These are phyloP conservation scores for Rhinopithecus roxellana DNA, from an alignment of 2,113 vertebrate species.

Conservation along the genomic window DNA sequence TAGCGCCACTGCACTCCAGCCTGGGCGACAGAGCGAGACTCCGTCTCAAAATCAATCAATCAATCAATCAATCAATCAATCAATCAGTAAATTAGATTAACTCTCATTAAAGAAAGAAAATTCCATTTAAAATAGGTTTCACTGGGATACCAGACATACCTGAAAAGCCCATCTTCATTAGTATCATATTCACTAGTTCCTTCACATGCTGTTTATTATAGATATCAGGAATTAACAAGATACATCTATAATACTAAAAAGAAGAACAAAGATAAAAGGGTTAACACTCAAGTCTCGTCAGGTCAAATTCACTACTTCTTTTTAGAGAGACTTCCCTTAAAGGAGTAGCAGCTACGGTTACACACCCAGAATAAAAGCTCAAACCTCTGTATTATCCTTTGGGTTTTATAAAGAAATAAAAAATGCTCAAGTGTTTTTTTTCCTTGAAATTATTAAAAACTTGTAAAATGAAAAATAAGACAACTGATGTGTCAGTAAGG, in stretches of 20 bases:
- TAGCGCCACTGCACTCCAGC: too few species aligned
- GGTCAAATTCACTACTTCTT: background rate
- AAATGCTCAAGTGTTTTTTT: background rate
- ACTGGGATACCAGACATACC: slow-evolving; percentile 83
- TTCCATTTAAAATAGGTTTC: background rate
- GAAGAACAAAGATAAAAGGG: background rate
- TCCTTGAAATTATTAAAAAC: background rate
- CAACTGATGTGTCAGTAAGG: background rate
- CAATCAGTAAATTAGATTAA: background rate
- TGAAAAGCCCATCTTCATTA: slow-evolving; percentile 97
- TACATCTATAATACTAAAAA: slow-evolving; percentile 97
- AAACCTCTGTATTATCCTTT: background rate
- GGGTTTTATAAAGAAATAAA: background rate
- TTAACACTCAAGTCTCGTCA: background rate
- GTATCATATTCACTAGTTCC: slow-evolving; percentile 95
- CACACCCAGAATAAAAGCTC: background rate
- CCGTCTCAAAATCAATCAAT: too few species aligned
- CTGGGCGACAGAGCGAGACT: too few species aligned
- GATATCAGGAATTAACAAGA: slow-evolving; percentile 96
- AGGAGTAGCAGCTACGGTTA: background rate
- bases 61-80: background rate
- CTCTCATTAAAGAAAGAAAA: background rate
- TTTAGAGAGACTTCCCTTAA: background rate
- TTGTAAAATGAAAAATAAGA: slow-evolving; percentile 19
- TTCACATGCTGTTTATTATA: slow-evolving; percentile 97